Percentiles rank a stretch among this genome's conserved stretches.
phyloP scores from a whole-genome alignment of 2,113 vertebrate genomes.

The Xenopus laevis region DNA sequence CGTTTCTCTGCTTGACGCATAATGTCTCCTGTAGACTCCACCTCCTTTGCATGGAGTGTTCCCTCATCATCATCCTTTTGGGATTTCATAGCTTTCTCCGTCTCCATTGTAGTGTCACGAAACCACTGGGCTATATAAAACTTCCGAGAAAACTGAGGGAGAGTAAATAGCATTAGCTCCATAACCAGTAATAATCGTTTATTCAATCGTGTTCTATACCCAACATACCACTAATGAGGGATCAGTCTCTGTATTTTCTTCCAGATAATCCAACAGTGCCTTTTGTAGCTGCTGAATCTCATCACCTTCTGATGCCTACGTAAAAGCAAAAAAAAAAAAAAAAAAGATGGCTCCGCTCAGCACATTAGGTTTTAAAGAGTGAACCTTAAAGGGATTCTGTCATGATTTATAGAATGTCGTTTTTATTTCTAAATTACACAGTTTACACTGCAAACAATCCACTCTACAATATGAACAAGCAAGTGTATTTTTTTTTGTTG shows the following conservation, averaged over 20 bases:
- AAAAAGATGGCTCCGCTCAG: background rate
- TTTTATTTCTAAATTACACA: no score
- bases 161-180: constrained; percentile 30
- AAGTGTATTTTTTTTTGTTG: no score
- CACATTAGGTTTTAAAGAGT: no score
- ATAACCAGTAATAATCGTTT: no score
- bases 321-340: background rate
- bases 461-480: no score
- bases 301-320: constrained; percentile 74
- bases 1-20: constrained; percentile 92
- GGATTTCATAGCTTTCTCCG: constrained; percentile 93
- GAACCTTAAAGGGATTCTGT: no score
- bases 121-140: constrained; percentile 98
- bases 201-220: no score
- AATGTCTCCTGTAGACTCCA: constrained; percentile 90
- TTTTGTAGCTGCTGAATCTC: constrained; percentile 96
- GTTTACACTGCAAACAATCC: no score
- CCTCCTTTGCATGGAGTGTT: constrained; percentile 85
- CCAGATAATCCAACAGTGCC: constrained; percentile 89
- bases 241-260: constrained; percentile 90
- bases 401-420: no score
- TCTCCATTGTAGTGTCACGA: constrained; percentile 90
- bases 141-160: constrained; percentile 88
- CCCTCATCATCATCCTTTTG: constrained; percentile 94
- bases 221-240: constrained; percentile 86